Evolutionary conservation across 2,797 vertebrate genomes (phyloP).

Genomic region (Ceyx erithaca): DNA sequence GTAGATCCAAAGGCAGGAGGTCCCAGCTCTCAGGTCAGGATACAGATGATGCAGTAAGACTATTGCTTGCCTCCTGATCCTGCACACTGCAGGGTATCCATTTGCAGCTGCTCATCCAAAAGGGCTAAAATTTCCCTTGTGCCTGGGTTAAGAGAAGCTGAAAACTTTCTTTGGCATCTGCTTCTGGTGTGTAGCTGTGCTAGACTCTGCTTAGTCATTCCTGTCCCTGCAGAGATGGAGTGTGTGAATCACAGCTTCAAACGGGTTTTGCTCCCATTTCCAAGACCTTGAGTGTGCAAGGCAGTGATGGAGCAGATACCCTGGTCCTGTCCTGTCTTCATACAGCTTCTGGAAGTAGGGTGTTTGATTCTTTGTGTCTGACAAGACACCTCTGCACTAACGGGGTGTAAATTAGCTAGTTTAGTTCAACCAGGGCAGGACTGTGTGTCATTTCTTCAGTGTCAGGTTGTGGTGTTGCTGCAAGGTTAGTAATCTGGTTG

Average conservation of each 20-base stretch:
- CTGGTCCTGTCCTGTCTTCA: not conserved
- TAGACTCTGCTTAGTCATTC: not conserved
- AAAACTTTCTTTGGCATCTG: not conserved
- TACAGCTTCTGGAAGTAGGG: not conserved
- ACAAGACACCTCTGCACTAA: not conserved
- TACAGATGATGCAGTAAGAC: not conserved
- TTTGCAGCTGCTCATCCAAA: not conserved
- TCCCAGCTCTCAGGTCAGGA: not conserved
- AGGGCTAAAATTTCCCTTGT: not conserved
- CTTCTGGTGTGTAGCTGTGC: not conserved
- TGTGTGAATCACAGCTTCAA: not conserved
- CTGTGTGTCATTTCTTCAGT: not conserved
- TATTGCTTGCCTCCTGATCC: not conserved
- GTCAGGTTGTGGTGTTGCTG: not conserved
- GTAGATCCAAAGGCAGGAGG: not conserved
- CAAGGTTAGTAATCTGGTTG: not conserved
- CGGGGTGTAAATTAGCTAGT: constrained; percentile 16
- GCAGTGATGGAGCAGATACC: not conserved
- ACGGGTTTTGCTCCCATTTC: not conserved
- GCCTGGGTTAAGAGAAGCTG: not conserved
- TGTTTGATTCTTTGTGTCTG: not conserved
- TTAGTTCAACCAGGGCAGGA: not conserved
- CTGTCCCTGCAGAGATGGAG: not conserved
- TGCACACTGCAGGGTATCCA: not conserved
- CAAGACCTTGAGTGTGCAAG: not conserved